A percentile compares a stretch with the other conserved stretches of the same genome.
These are phyloP conservation scores for Abrostola tripartita DNA, from an alignment of 2,888 invertebrate species.

Conservation along the genomic window DNA sequence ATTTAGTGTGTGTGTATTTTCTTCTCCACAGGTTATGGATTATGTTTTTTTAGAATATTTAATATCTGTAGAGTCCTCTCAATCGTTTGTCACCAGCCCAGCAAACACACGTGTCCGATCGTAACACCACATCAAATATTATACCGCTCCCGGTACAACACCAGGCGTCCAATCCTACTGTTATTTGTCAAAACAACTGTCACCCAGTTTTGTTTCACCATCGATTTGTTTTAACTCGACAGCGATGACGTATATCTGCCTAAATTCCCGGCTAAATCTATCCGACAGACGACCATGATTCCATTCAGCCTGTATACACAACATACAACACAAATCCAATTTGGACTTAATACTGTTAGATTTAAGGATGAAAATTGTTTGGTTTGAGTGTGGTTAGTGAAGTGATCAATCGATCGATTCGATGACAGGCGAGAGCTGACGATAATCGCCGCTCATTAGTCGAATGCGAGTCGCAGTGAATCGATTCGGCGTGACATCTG, in stretches of 20 bases:
- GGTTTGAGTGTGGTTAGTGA: slow-evolving; percentile 32
- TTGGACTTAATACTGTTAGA: slow-evolving; percentile 20
- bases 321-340: slow-evolving; percentile 27
- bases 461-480: slow-evolving; percentile 63
- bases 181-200: slow-evolving; percentile 64
- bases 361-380: slow-evolving; percentile 48
- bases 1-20: no score
- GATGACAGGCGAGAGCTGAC: slow-evolving; percentile 79
- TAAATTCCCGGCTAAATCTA: slow-evolving; percentile 79
- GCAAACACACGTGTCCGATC: not conserved
- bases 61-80: not conserved
- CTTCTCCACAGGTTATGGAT: not conserved
- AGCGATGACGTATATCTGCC: slow-evolving; percentile 75
- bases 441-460: slow-evolving; percentile 81
- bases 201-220: slow-evolving; percentile 63
- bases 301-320: slow-evolving; percentile 59
- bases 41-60: not conserved
- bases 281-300: slow-evolving; percentile 71
- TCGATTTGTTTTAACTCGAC: slow-evolving; percentile 67
- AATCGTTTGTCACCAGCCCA: not conserved
- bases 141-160: slow-evolving; percentile 39
- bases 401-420: slow-evolving; percentile 73
- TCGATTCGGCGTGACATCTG: slow-evolving; percentile 68
- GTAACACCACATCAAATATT: slow-evolving; percentile 45
- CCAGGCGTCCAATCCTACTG: slow-evolving; percentile 43